These are phyloP conservation scores for Pteria penguin DNA, from an alignment of 2,888 invertebrate species.

Conservation along the genomic window DNA sequence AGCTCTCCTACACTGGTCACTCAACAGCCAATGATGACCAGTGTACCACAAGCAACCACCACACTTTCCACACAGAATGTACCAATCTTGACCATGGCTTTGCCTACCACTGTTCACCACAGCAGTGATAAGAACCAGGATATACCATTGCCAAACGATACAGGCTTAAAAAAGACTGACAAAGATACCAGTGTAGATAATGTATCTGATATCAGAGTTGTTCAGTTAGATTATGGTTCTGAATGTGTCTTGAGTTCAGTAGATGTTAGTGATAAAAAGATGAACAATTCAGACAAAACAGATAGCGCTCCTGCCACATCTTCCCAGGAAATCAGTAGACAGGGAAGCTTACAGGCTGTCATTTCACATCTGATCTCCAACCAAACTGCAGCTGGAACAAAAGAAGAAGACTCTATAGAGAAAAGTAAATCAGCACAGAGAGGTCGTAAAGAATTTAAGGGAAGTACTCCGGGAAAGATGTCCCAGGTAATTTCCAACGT, in stretches of 20 bases:
- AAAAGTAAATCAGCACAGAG: neutral
- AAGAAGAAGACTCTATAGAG: slow-evolving; percentile 35
- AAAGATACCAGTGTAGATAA: too few species aligned
- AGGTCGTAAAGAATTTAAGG: neutral
- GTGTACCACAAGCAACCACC: slow-evolving; percentile 41
- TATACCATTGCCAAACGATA: neutral
- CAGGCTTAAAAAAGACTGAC: neutral
- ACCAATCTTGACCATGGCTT: slow-evolving; percentile 32
- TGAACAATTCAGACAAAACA: neutral
- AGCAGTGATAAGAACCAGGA: neutral
- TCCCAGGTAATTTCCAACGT: slow-evolving; percentile 5
- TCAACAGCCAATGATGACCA: slow-evolving; percentile 24
- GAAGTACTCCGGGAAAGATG: neutral
- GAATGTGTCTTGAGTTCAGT: neutral
- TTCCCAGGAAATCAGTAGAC: slow-evolving; percentile 29
- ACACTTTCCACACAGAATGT: slow-evolving; percentile 39
- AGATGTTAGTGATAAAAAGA: neutral
- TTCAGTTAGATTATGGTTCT: slow-evolving; percentile 16
- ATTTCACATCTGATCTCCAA: slow-evolving; percentile 66
- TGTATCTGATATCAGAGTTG: slow-evolving; percentile 5
- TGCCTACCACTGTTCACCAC: neutral
- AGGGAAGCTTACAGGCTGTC: slow-evolving; percentile 62
- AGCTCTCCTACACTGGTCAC: slow-evolving; percentile 27
- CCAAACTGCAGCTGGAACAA: slow-evolving; percentile 41
- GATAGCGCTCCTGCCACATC: neutral